These are phyloP conservation scores for Oxycera nigricornis DNA, from an alignment of 2,888 invertebrate genomes.

Conservation along the genomic window DNA sequence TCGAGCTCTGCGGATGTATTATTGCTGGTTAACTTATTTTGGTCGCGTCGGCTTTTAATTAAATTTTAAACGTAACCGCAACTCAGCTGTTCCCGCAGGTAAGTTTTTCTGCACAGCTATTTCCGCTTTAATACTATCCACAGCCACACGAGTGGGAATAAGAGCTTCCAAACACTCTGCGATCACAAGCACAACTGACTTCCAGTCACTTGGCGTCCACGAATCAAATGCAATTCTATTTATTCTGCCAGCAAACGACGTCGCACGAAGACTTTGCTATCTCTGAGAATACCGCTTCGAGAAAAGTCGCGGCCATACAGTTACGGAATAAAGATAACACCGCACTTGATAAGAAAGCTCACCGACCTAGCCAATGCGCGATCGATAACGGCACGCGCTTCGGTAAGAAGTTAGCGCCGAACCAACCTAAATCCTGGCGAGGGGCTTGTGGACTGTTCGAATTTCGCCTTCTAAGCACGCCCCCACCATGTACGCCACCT, in stretches of 20 bases:
- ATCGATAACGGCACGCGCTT: neutral
- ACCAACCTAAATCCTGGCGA: too few species aligned
- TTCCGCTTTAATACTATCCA: neutral
- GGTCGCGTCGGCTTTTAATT: neutral
- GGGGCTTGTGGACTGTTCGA: neutral
- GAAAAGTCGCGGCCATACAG: neutral
- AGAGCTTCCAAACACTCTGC: conserved; percentile 11
- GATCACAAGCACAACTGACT: conserved; percentile 31
- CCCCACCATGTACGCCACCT: too few species aligned
- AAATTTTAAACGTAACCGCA: neutral
- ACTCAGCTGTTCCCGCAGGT: neutral
- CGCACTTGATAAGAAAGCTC: conserved; percentile 10
- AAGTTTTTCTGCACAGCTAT: neutral
- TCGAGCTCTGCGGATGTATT: neutral
- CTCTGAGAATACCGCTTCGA: neutral
- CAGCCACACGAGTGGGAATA: neutral
- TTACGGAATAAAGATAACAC: neutral
- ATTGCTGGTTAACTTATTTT: neutral
- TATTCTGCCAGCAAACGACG: neutral
- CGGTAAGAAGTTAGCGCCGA: neutral
- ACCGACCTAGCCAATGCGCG: conserved; percentile 4
- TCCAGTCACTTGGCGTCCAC: neutral
- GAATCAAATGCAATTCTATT: neutral
- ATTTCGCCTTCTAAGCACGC: too few species aligned
- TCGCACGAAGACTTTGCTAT: neutral